Evolutionary conservation across 1,140 invertebrate genomes (phyloP).

Genomic region (Mactra quadrangularis): DNA sequence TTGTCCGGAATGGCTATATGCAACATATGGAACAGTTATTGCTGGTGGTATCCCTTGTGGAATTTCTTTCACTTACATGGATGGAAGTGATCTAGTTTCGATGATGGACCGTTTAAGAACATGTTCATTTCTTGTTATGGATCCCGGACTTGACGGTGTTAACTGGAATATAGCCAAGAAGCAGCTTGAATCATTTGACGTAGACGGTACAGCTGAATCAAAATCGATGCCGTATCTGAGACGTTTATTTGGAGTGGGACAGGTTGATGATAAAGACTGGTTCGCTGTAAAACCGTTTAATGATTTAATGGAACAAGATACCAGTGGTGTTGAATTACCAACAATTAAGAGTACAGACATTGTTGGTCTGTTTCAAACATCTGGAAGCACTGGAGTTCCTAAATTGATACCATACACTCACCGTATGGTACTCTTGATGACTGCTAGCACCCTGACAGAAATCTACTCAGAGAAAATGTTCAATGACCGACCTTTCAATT

Average conservation of each 20-base stretch:
- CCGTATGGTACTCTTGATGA: neutral
- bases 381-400: constrained; percentile 26
- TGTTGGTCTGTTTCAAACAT: neutral
- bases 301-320: neutral
- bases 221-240: constrained; percentile 2
- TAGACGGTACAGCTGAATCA: too few species aligned
- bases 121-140: too few species aligned
- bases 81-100: constrained; percentile 30
- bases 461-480: neutral
- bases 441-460: neutral
- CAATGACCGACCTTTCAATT: constrained; percentile 21
- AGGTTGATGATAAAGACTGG: too few species aligned
- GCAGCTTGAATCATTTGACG: too few species aligned
- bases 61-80: too few species aligned
- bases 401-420: constrained; percentile 8
- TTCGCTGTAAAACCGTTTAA: neutral
- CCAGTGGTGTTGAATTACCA: neutral
- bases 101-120: neutral
- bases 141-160: neutral
- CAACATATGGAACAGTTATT: too few species aligned
- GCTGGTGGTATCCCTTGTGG: too few species aligned
- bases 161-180: constrained; percentile 45
- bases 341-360: neutral
- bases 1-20: neutral
- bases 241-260: neutral